These are phyloP conservation scores for Hirtodrosophila duncani DNA, from an alignment of 2,888 invertebrate species.

Conservation along the genomic window DNA sequence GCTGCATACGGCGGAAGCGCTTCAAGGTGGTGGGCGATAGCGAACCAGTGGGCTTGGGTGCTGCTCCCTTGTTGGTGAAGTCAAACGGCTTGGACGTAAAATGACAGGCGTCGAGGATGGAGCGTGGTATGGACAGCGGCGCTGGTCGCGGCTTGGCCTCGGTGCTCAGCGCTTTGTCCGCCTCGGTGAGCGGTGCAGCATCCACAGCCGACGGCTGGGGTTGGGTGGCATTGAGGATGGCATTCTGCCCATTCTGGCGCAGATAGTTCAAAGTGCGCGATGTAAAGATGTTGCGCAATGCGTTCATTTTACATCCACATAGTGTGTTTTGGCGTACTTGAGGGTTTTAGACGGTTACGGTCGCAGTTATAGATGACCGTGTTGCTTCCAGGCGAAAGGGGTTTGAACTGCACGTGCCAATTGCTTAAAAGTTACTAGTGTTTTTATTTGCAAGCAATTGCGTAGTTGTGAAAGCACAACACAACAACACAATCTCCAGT, in stretches of 20 bases:
- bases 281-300: slow-evolving; percentile 74
- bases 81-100: slow-evolving; percentile 64
- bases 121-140: slow-evolving; percentile 65
- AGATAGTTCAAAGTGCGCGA: slow-evolving; percentile 67
- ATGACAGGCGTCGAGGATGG: slow-evolving; percentile 67
- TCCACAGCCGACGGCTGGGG: slow-evolving; percentile 36
- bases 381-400: too few relatives aligned
- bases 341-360: too few relatives aligned
- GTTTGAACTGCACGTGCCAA: too few relatives aligned
- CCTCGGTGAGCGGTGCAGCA: slow-evolving; percentile 24
- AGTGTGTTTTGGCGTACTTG: too few relatives aligned
- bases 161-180: slow-evolving; percentile 42
- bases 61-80: slow-evolving; percentile 8
- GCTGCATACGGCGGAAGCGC: slow-evolving; percentile 67
- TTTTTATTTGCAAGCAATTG: too few relatives aligned
- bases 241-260: slow-evolving; percentile 74
- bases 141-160: slow-evolving; percentile 30
- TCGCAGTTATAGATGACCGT: too few relatives aligned
- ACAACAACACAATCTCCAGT: too few relatives aligned
- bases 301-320: slow-evolving; percentile 67
- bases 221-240: slow-evolving; percentile 71
- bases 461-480: too few relatives aligned
- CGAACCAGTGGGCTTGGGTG: slow-evolving; percentile 42
- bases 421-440: too few relatives aligned
- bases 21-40: slow-evolving; percentile 70